Percentiles rank a stretch among this genome's conserved stretches.
Conservation (phyloP, 2,888 invertebrate species). For the Tortricodes alternella region DNA sequence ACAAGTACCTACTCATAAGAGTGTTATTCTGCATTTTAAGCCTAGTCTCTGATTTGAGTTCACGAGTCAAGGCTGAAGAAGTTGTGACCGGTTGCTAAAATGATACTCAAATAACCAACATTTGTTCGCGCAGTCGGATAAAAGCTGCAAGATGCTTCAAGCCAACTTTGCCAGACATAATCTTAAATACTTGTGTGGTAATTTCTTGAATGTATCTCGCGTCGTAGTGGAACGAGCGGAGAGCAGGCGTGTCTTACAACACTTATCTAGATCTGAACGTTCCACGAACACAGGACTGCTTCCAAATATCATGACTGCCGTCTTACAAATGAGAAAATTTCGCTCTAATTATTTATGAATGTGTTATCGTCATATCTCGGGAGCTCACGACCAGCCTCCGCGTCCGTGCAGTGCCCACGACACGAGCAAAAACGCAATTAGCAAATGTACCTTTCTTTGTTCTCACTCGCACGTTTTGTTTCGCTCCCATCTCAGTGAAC, state of each 20-base stretch:
- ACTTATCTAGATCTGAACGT: conserved; percentile 73
- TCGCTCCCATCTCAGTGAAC: conserved; percentile 69
- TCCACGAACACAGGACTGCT: conserved; percentile 75
- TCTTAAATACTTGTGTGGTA: conserved; percentile 29
- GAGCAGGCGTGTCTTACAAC: conserved; percentile 73
- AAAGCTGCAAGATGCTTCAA: conserved; percentile 4
- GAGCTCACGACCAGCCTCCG: conserved; percentile 80
- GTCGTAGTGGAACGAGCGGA: conserved; percentile 62
- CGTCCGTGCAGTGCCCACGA: conserved; percentile 71
- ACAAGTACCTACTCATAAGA: too few relatives aligned
- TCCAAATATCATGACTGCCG: conserved; percentile 82
- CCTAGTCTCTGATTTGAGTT: too few relatives aligned
- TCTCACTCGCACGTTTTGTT: conserved; percentile 77
- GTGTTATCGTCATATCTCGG: conserved; percentile 81
- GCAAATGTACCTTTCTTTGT: conserved; percentile 83
- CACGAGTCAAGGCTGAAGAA: too few relatives aligned
- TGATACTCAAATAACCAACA: neutral
- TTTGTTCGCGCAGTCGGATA: neutral
- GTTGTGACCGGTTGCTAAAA: too few relatives aligned
- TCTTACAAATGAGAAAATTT: conserved; percentile 83
- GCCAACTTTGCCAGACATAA: conserved; percentile 11
- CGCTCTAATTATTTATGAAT: conserved; percentile 83
- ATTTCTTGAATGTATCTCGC: conserved; percentile 33
- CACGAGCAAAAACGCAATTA: conserved; percentile 82
- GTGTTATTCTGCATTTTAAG: too few relatives aligned